Percentiles rank a stretch among this genome's conserved stretches.
Evolutionary conservation across 2,888 invertebrate species (phyloP).

Genomic region (Troglohyphantes excavatus): DNA sequence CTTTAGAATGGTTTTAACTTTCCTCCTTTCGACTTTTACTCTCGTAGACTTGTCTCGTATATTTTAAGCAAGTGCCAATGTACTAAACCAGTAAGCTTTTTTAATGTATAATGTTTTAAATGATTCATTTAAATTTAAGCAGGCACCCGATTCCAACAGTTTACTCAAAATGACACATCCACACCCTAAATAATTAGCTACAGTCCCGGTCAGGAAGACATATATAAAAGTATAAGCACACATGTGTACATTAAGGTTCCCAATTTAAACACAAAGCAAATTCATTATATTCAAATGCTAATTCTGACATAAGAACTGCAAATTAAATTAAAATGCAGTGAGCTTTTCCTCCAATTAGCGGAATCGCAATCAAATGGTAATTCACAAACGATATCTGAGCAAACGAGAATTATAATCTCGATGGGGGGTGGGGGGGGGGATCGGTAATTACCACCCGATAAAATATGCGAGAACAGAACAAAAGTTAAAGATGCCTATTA

Average conservation of each 20-base stretch:
- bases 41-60: too few relatives aligned
- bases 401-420: slow-evolving; percentile 19
- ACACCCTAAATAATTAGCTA: background rate
- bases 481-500: slow-evolving; percentile 72
- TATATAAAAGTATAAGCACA: background rate
- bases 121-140: too few relatives aligned
- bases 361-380: slow-evolving; percentile 66
- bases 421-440: slow-evolving; percentile 7
- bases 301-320: background rate
- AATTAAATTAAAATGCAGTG: background rate
- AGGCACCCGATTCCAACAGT: too few relatives aligned
- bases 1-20: too few relatives aligned
- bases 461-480: slow-evolving; percentile 61
- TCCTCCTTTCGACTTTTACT: too few relatives aligned
- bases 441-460: slow-evolving; percentile 54
- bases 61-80: too few relatives aligned
- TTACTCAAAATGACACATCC: too few relatives aligned
- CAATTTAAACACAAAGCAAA: background rate
- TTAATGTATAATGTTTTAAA: too few relatives aligned
- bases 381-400: slow-evolving; percentile 30
- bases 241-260: background rate
- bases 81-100: too few relatives aligned
- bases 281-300: background rate
- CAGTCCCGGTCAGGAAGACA: background rate
- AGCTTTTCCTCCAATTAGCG: slow-evolving; percentile 45